A percentile compares a stretch with the other conserved stretches of the same genome.
phyloP scores from a whole-genome alignment of 2,797 vertebrate species.

The Toxotes lorentzi region DNA sequence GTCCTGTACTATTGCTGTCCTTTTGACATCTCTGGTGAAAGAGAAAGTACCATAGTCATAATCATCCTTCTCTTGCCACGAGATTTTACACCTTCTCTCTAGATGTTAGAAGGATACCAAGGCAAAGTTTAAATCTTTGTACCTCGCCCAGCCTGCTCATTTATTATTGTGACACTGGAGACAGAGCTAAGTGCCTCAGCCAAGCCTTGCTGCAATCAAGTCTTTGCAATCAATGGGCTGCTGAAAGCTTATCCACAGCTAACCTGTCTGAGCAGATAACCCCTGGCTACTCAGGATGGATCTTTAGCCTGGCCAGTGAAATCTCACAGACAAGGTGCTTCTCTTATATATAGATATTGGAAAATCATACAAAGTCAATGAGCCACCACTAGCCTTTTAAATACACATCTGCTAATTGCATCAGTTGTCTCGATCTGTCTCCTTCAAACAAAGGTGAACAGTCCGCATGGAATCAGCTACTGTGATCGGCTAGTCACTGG shows the following conservation, averaged over 20 bases:
- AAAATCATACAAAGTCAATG: not conserved
- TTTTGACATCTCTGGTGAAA: slow-evolving; percentile 45
- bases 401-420: not conserved
- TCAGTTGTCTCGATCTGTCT: slow-evolving; percentile 26
- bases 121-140: slow-evolving; percentile 38
- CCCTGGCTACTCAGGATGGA: slow-evolving; percentile 15
- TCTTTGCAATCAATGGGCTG: slow-evolving; percentile 63
- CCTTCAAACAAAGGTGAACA: slow-evolving; percentile 28
- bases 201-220: slow-evolving; percentile 51
- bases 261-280: slow-evolving; percentile 62
- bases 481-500: slow-evolving; percentile 25
- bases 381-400: not conserved
- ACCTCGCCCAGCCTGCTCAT: slow-evolving; percentile 43
- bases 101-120: slow-evolving; percentile 38
- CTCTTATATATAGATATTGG: not conserved
- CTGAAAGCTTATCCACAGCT: slow-evolving; percentile 71
- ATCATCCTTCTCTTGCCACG: slow-evolving; percentile 5
- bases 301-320: slow-evolving; percentile 12
- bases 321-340: slow-evolving; percentile 6
- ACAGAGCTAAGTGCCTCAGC: slow-evolving; percentile 69
- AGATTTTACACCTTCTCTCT: slow-evolving; percentile 26
- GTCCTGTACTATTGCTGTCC: slow-evolving; percentile 39
- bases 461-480: not conserved
- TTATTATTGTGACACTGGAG: slow-evolving; percentile 63
- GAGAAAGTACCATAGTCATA: slow-evolving; percentile 33